phyloP scores from a whole-genome alignment of 2,113 vertebrate genomes.

The Typhlomys cinereus region DNA sequence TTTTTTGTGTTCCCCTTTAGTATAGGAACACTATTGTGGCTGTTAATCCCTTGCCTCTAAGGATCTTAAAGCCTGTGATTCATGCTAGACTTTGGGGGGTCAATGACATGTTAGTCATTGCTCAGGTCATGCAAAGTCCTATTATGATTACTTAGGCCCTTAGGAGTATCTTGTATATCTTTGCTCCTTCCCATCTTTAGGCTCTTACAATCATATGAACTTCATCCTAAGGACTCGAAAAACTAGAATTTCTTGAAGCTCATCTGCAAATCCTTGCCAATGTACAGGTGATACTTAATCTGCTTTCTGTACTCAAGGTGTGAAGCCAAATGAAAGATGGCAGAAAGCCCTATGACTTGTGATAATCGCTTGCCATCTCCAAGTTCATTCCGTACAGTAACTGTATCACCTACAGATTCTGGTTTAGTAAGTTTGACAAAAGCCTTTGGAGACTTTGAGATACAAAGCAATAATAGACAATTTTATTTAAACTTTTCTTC shows the following conservation, averaged over 20 bases:
- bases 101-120: no score
- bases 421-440: not conserved
- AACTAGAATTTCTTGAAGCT: not conserved
- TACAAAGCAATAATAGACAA: not conserved
- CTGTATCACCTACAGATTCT: not conserved
- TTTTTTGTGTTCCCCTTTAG: no score
- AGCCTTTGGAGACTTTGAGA: not conserved
- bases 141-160: no score
- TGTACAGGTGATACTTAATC: not conserved
- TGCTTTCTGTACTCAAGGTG: not conserved
- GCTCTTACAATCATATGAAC: no score
- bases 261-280: not conserved
- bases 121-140: no score
- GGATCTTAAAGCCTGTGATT: no score
- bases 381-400: not conserved
- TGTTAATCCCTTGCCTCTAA: no score
- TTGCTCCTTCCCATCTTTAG: no score
- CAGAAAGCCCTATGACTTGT: not conserved
- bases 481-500: not conserved
- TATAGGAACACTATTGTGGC: no score
- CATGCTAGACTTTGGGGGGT: no score
- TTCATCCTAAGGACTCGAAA: not conserved
- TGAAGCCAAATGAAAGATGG: not conserved
- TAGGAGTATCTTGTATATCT: no score
- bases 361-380: not conserved